Evolutionary conservation across 2,113 vertebrate genomes (phyloP).

Genomic region (Sturnira hondurensis): DNA sequence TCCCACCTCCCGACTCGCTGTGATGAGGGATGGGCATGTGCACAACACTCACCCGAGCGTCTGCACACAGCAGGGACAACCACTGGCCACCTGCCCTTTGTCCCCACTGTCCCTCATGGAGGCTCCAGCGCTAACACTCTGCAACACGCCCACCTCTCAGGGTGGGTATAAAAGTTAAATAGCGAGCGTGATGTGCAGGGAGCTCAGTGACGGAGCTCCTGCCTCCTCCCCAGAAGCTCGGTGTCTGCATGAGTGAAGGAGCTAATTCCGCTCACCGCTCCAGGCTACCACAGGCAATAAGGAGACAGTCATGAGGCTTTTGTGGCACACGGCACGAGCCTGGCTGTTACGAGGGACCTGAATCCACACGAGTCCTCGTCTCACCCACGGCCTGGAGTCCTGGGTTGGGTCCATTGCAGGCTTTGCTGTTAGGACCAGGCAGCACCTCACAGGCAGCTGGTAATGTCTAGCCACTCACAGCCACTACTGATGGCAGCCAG

Average conservation of each 20-base stretch:
- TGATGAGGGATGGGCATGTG: accelerated
- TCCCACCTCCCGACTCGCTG: not conserved
- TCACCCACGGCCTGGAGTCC: not conserved
- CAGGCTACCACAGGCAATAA: not conserved
- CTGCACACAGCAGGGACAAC: no score
- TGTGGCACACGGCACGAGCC: accelerated
- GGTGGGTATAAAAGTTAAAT: not conserved
- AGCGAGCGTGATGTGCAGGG: accelerated
- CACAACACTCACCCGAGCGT: not conserved
- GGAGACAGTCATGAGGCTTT: not conserved
- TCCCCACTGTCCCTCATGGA: not conserved
- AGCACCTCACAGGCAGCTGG: not conserved
- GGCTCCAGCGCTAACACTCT: not conserved
- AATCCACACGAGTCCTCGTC: accelerated
- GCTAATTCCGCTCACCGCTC: not conserved
- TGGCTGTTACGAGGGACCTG: not conserved
- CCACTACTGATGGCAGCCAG: not conserved
- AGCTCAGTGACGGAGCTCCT: accelerated
- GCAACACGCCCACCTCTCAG: no score
- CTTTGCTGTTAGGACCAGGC: not conserved
- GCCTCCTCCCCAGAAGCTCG: not conserved
- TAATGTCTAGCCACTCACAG: not conserved
- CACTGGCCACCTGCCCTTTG: accelerated
- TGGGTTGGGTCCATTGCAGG: accelerated
- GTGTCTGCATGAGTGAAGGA: not conserved